Evolutionary conservation across 2,888 invertebrate genomes (phyloP), one percentile per base, ranked within the genome.

Genomic region (Volucella zonaria): DNA sequence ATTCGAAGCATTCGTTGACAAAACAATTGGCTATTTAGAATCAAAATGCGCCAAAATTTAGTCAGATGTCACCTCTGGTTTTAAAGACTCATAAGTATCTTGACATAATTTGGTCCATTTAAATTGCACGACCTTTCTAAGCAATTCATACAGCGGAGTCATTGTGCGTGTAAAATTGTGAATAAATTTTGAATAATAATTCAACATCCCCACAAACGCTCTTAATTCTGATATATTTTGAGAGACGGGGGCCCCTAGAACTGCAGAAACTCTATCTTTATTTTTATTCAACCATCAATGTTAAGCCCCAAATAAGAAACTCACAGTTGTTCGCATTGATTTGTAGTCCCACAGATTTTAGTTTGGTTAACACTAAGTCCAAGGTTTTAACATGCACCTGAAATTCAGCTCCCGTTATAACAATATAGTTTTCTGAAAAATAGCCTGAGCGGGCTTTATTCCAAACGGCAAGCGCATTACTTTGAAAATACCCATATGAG

Each of bases 181-280:
- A 31, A 90, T 82, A 87, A 91, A 91, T 75, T 88, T 89, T 4
- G 88, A 86, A 67, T 91, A 91, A 82, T 90, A 91, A 82, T 90
- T 90, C 0, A 90, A 86, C 76, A 90, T 87, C 0, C 90, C 90
- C 0, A 89, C 43, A 59, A 89, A 90, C 1, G 89, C 87, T 51
- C 88, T 87, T 0, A 89, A 76, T 64, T 88, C 87, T 4, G 75
- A 64, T 0, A 87, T 75, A 64, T 88, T 85, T 14, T 56, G 61
- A 15, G 89, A 89, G 18, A n/a, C 76, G 1, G 87, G 87, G 8
- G 87, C 87, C 1, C 87, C 68, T 0, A 86, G 11, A 11, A 89
- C 88, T 1, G 87, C 87, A 12, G 66, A 18, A 0, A 89, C 71
- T 68, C 88, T 88, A 1, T 87, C 83, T 2, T 86, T 76, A 47